Evolutionary conservation across 2,888 invertebrate genomes (phyloP), one percentile per base, ranked within the genome.

Genomic region (Synanthedon vespiformis): DNA sequence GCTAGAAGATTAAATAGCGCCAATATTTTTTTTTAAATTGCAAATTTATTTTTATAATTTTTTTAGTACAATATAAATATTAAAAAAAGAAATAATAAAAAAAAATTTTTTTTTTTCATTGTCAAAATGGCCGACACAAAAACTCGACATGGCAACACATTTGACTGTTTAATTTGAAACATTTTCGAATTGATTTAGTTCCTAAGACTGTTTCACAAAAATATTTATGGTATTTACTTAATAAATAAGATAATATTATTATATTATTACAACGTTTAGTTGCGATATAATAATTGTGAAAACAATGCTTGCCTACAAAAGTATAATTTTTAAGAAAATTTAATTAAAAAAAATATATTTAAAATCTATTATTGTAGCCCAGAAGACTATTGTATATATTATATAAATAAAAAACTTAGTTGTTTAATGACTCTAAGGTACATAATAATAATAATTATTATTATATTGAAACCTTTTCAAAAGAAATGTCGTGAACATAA

Each of bases 341-440:
- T 22, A 22, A 22, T 22, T 22, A 22, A 22, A 54, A 61, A 67
- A 64, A 63, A 67, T 61, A 58, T 62, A 68, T 64, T 18, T 61
- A 62, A 68, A 68, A 67, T 8, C 14, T 44, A 44, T 40, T 3
- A 40, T 44, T 67, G 68, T 84, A 84, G 79, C 80, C 74, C 68
- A 77, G 74, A 80, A 75, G 75, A 80, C 75, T 85, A 83, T 81
- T 86, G 86, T 85, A 84, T 61, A 84, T 85, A n/a, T n/a, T n/a
- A n/a, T n/a, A n/a, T n/a, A n/a, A n/a, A n/a, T n/a, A 84, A 22
- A 22, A 22, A 64, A 65, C 53, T 60, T 80, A 83, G 78, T 70
- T 67, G 72, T 56, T 77, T 81, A 79, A 74, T 75, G 77, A 22
- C 22, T 22, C 2, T 5, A 5, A 22, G 22, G 22, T 22, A 22